Evolutionary conservation across 1,140 invertebrate genomes (phyloP).

Genomic region (Aradophagus sp.): DNA sequence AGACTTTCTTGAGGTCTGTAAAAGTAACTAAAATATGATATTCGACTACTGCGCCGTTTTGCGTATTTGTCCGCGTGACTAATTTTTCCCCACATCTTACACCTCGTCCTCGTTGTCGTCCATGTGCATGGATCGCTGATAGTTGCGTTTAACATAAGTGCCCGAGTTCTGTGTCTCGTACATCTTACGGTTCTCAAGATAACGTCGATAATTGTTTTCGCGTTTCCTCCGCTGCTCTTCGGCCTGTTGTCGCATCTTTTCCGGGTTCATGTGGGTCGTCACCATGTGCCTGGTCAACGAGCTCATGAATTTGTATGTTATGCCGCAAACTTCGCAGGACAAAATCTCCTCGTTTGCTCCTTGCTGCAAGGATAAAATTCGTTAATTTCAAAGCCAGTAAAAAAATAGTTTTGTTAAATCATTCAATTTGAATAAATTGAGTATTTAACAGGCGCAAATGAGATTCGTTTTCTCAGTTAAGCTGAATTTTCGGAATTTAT

Average conservation of each 20-base stretch:
- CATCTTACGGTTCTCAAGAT: slow-evolving; percentile 72
- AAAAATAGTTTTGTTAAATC: too few species aligned
- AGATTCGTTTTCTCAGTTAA: too few species aligned
- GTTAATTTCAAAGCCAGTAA: slow-evolving; percentile 54
- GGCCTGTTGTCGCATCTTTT: slow-evolving; percentile 71
- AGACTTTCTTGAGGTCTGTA: too few species aligned
- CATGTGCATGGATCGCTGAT: slow-evolving; percentile 52
- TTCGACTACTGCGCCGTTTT: too few species aligned
- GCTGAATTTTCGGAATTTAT: too few species aligned
- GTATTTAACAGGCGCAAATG: too few species aligned
- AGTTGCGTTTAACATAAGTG: slow-evolving; percentile 60
- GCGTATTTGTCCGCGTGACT: too few species aligned
- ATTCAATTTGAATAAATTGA: too few species aligned
- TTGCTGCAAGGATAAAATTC: slow-evolving; percentile 53
- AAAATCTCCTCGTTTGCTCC: slow-evolving; percentile 70
- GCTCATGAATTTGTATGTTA: slow-evolving; percentile 75
- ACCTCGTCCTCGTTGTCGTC: slow-evolving; percentile 60
- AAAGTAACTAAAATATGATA: too few species aligned
- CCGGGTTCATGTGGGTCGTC: slow-evolving; percentile 73
- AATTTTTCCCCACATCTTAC: too few species aligned
- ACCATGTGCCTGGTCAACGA: slow-evolving; percentile 74
- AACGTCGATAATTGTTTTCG: slow-evolving; percentile 72
- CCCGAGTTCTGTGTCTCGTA: slow-evolving; percentile 68
- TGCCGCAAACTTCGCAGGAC: slow-evolving; percentile 72
- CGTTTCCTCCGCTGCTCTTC: slow-evolving; percentile 73